phyloP scores from a whole-genome alignment of 1,140 invertebrate genomes.

The Goniozus legneri region DNA sequence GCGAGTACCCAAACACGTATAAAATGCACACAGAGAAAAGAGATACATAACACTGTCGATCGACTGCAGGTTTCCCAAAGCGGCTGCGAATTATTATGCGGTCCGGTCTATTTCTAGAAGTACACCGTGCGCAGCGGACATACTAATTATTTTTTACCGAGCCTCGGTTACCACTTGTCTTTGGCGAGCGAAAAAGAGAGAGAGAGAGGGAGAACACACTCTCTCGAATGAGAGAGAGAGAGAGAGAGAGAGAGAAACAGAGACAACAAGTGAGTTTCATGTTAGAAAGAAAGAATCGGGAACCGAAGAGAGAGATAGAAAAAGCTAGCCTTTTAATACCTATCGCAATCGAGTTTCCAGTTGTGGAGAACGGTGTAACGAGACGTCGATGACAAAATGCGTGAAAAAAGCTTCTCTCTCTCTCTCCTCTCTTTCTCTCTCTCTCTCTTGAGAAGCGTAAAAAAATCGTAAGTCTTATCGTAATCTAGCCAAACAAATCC shows the following conservation, averaged over 20 bases:
- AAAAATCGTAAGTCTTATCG: too few species aligned
- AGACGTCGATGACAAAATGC: too few species aligned
- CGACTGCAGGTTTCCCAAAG: slow-evolving; percentile 49
- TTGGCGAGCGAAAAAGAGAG: slow-evolving; percentile 9
- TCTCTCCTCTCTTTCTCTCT: too few species aligned
- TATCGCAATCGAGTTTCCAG: slow-evolving; percentile 14
- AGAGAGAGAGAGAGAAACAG: not conserved
- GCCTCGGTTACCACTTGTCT: slow-evolving; percentile 25
- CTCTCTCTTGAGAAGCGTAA: too few species aligned
- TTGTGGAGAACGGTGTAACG: not conserved
- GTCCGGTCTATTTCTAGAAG: slow-evolving; percentile 46
- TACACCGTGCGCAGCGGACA: slow-evolving; percentile 27
- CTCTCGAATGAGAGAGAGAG: slow-evolving; percentile 2
- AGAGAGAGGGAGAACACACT: not conserved
- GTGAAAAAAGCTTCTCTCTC: too few species aligned
- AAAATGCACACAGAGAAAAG: too few species aligned
- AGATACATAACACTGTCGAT: too few species aligned
- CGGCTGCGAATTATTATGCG: slow-evolving; percentile 37
- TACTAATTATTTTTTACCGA: slow-evolving; percentile 48
- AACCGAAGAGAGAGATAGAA: not conserved
- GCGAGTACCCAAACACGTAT: slow-evolving; percentile 4
- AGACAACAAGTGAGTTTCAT: slow-evolving; percentile 1
- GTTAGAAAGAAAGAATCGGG: slow-evolving; percentile 1
- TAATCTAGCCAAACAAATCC: too few species aligned
- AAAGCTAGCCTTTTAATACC: too few species aligned